Percentiles rank a stretch among this genome's conserved stretches.
These are phyloP conservation scores for Megaptera novaeangliae DNA, from an alignment of 2,113 vertebrate genomes.

Conservation along the genomic window DNA sequence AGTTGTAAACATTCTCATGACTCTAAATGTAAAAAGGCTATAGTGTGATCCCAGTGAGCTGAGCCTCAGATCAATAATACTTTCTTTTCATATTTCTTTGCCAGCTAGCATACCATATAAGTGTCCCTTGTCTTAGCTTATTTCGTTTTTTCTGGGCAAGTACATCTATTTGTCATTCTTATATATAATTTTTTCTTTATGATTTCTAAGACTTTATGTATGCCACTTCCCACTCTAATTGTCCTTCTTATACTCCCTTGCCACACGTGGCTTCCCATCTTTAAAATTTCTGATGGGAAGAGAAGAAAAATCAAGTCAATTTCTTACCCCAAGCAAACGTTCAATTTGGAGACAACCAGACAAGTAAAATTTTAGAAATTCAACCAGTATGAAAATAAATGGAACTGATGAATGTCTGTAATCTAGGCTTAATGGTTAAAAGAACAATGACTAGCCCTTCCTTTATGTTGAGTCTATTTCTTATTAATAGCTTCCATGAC, in stretches of 20 bases:
- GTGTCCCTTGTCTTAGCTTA: neutral
- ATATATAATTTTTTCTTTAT: neutral
- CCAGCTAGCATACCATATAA: neutral
- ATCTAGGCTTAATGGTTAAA: neutral
- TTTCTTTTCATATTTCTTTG: constrained; percentile 3
- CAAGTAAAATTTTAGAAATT: neutral
- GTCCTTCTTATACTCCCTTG: neutral
- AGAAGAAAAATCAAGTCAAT: neutral
- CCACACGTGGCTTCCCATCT: neutral
- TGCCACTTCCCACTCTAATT: neutral
- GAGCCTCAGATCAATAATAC: neutral
- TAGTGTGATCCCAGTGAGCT: neutral
- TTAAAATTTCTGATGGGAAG: neutral
- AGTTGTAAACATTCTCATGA: neutral
- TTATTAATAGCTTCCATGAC: neutral
- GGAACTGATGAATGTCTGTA: neutral
- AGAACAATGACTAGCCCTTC: neutral
- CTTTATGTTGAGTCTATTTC: constrained; percentile 7
- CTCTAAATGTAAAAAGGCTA: neutral
- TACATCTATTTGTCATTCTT: neutral
- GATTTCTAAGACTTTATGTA: neutral
- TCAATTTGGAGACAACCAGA: neutral
- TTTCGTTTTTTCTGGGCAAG: neutral
- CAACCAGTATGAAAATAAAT: neutral
- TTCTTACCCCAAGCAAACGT: neutral